These are phyloP conservation scores for Pseudolaguvia tuberculata DNA, from an alignment of 2,113 vertebrate species.

Conservation along the genomic window DNA sequence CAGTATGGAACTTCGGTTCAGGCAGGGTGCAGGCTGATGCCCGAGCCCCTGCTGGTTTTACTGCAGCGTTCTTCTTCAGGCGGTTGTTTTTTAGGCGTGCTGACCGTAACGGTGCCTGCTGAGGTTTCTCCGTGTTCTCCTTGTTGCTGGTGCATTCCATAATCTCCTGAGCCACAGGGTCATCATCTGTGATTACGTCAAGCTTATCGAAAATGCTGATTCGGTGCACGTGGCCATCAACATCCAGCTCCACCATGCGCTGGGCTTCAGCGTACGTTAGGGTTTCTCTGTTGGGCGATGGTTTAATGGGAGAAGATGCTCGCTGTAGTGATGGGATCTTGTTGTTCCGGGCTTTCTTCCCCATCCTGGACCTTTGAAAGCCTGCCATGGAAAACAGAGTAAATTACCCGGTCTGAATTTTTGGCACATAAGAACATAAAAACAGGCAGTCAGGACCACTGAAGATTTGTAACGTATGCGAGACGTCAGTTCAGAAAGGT, in stretches of 20 bases:
- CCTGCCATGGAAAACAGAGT: not conserved
- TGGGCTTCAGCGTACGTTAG: conserved; percentile 95
- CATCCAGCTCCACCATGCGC: conserved; percentile 94
- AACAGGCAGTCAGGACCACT: not conserved
- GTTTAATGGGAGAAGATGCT: conserved; percentile 89
- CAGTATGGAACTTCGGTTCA: conserved; percentile 85
- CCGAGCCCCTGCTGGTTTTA: conserved; percentile 65
- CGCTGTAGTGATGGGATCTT: conserved; percentile 77
- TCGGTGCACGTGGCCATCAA: conserved; percentile 87
- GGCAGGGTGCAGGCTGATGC: conserved; percentile 44
- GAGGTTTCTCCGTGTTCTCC: conserved; percentile 86
- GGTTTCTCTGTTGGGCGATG: conserved; percentile 87
- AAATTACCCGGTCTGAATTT: not conserved
- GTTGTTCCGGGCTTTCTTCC: conserved; percentile 91
- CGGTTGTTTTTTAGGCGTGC: conserved; percentile 83
- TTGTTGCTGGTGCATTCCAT: conserved; percentile 96
- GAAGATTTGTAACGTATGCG: too few relatives aligned
- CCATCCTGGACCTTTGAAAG: conserved; percentile 74
- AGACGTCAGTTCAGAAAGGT: not conserved
- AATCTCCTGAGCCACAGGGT: conserved; percentile 90
- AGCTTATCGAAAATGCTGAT: conserved; percentile 92
- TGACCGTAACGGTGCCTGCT: conserved; percentile 75
- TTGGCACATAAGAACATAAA: not conserved
- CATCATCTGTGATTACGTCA: conserved; percentile 86
- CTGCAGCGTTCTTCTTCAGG: conserved; percentile 80